Evolutionary conservation across 2,888 invertebrate species (phyloP), one percentile per base, ranked within the genome.

Genomic region (Lasioglossum pauxillum): DNA sequence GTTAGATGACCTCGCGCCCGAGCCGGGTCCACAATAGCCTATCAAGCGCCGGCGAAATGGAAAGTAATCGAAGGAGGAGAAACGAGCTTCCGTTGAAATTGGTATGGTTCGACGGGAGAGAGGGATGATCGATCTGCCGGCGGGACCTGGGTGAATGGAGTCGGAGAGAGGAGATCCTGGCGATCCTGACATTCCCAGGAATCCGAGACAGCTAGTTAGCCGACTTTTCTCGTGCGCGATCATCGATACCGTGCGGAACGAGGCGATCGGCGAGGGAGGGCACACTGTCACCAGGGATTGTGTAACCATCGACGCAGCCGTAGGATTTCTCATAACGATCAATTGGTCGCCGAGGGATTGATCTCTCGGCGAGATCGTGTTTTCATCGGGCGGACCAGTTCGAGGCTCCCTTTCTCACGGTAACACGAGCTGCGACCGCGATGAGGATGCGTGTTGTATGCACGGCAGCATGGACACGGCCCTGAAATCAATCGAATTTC

Each of bases 281-380:
- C 75, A 53, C 53, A 77, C 74, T 53, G 57, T 23, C 69, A 16
- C 27, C 31, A 5, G 53, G 78, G 80, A 88, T 90, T 88, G 88
- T 77, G 85, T 90, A 86, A 90, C 90, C 67, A 82, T 80, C 78
- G n/a, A 38, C 23, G 23, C 10, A 69, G 5, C 60, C 49, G 77
- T 69, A 38, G 67, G 69, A 80, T 67, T 87, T 91, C 90, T 90
- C 91, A 86, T 89, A 92, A 92, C 86, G 84, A 91, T 92, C 92
- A 84, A 92, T 88, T 83, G 78, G 46, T 72, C 82, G 77, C 71
- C 64, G 71, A 64, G 57, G 74, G 64, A 64, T 23, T 31, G 64
- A 64, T 64, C 64, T 44, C 67, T 35, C 35, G n/a, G 57, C 57
- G 57, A 57, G 57, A 57, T 31, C 73, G 82, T 69, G 83, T 91